These are phyloP conservation scores for Platichthys flesus DNA, from an alignment of 2,113 vertebrate species.

Conservation along the genomic window DNA sequence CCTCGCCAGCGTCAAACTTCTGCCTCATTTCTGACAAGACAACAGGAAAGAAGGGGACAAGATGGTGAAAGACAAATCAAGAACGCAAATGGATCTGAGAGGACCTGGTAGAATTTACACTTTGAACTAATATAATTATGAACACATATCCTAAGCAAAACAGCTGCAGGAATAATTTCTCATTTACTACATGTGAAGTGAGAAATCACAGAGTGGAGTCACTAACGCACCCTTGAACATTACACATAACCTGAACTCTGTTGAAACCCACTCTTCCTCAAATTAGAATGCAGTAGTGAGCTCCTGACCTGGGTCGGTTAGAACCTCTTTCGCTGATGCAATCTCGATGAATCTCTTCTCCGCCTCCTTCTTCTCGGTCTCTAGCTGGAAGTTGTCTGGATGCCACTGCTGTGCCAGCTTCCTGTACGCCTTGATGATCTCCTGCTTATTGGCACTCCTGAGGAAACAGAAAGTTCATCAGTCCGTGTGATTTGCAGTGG, in stretches of 20 bases:
- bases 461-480: neutral
- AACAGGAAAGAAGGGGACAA: neutral
- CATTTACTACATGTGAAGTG: too few relatives aligned
- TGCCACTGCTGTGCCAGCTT: conserved; percentile 87
- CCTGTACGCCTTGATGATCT: conserved; percentile 82
- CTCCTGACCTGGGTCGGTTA: conserved; percentile 84
- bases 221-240: too few relatives aligned
- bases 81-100: neutral
- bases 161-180: too few relatives aligned
- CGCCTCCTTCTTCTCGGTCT: conserved; percentile 85
- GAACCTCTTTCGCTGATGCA: conserved; percentile 87
- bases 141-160: too few relatives aligned
- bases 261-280: too few relatives aligned
- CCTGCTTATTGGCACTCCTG: conserved; percentile 83
- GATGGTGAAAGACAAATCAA: too few relatives aligned
- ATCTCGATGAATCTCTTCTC: conserved; percentile 89
- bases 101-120: neutral
- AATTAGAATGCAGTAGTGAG: too few relatives aligned
- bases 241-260: too few relatives aligned
- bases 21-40: conserved; percentile 84
- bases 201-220: too few relatives aligned
- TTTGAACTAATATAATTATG: too few relatives aligned
- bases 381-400: conserved; percentile 86
- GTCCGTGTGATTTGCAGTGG: neutral
- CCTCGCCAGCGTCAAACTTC: conserved; percentile 88